Conservation (phyloP, 2,888 invertebrate genomes). For the Panopea generosa region DNA sequence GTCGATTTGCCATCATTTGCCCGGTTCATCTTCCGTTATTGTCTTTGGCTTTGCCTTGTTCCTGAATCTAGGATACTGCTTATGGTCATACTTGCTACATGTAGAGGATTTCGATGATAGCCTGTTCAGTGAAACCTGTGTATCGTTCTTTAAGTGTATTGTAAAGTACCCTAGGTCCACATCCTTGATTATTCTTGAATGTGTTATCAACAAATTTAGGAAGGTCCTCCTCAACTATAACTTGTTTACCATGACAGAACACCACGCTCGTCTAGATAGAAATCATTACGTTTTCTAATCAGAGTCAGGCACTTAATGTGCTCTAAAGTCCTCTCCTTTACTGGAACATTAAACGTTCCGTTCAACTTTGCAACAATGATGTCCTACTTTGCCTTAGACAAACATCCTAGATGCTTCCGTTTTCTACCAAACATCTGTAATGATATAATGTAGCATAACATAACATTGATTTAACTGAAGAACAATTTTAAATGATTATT, state of each 20-base stretch:
- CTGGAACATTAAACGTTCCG: conserved; percentile 20
- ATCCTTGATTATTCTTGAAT: conserved; percentile 22
- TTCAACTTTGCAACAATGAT: background rate
- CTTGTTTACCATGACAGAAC: conserved; percentile 27
- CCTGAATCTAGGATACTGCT: conserved; percentile 24
- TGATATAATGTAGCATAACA: no score
- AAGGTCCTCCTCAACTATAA: conserved; percentile 18
- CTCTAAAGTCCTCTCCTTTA: conserved; percentile 9
- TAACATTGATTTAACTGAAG: no score
- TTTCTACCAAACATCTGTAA: no score
- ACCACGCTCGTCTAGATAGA: conserved; percentile 5
- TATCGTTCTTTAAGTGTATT: conserved; percentile 25
- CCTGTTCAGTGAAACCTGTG: conserved; percentile 27
- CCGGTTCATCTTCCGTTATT: background rate
- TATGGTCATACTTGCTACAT: conserved; percentile 15
- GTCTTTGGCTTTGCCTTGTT: conserved; percentile 5
- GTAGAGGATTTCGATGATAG: conserved; percentile 11
- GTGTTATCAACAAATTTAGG: conserved; percentile 3
- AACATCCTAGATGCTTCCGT: no score
- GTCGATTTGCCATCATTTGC: conserved; percentile 28
- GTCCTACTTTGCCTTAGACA: no score
- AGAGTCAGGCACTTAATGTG: conserved; percentile 6
- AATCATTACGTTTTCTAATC: conserved; percentile 15
- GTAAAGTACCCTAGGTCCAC: conserved; percentile 19
- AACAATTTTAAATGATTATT: no score